Base-by-base conservation (phyloP, 2,797 vertebrate species). In the Acrossocheilus wenchowensis region DNA sequence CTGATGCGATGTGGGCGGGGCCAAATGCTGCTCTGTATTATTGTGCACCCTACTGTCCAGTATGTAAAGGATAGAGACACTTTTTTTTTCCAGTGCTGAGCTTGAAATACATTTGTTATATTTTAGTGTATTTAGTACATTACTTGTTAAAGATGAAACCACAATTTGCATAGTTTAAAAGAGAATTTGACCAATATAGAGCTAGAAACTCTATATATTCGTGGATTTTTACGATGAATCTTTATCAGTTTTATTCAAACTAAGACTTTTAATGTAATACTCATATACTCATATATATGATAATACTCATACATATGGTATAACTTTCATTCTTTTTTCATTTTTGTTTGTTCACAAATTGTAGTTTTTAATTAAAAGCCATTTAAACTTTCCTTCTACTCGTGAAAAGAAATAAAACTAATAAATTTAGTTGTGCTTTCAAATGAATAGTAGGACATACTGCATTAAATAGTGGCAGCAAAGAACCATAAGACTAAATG, bases 11-110 rank as follows among this genome's bases (percentile, higher is more conserved):
- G 1, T 23, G 85, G 89, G 89, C 86, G 89, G 69, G 45, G 82
- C 77, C 41, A 6, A 1, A 50, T 1, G 5, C 12, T 62, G 23
- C 23, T 14, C 41, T 68, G 84, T 85, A 84, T 81, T 57, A 81
- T 88, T 72, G 84, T 85, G 86, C 88, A 75, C 86, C 52, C 89
- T 86, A 41, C 84, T 64, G 88, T 85, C 57, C 64, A 57, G 21
- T 30, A 64, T 68, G 11, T 39, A 7, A 36, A 72, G 6, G 4
- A 54, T 10, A 4, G 15, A 9, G 48, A 52, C 3, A 3, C 26
- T 36, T 5, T 26, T 36, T 30, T 62, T 39, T n/a, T n/a, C n/a
- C 68, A 43, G 0, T 10, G 5, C 1, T 57, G 41, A 21, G 78
- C 19, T 48, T 23, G n/a, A 62, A 62, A 48, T 48, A 62, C 4